These are phyloP conservation scores for Lipophrys pholis DNA, from an alignment of 2,113 vertebrate species.

Conservation along the genomic window DNA sequence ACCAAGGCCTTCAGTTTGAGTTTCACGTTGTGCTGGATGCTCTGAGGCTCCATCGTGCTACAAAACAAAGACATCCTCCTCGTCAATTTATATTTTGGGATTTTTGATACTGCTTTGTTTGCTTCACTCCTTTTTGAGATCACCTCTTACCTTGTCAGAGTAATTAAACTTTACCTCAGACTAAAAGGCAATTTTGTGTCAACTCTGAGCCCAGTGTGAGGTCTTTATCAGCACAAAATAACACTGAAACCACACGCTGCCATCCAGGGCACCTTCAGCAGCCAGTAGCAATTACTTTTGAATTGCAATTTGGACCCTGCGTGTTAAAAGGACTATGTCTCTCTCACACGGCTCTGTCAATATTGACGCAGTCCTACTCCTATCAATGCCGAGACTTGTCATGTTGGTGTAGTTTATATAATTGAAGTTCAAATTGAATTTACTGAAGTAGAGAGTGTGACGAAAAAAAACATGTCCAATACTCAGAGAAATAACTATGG, in stretches of 20 bases:
- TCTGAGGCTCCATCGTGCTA: too few species aligned
- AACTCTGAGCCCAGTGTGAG: neutral
- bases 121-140: neutral
- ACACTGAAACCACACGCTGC: neutral
- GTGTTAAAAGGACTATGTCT: neutral
- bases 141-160: neutral
- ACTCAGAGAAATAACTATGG: slow-evolving; percentile 7
- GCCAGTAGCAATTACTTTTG: neutral
- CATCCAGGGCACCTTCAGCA: neutral
- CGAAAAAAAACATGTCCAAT: slow-evolving; percentile 3
- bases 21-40: too few species aligned
- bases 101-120: neutral
- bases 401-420: neutral
- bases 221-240: neutral
- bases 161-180: neutral
- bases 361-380: neutral
- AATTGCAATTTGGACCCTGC: neutral
- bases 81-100: too few species aligned
- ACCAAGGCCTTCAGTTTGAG: too few species aligned
- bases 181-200: too few species aligned
- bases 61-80: too few species aligned
- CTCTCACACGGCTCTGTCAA: slow-evolving; percentile 1
- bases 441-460: neutral
- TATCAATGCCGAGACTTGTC: neutral
- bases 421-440: neutral